Conservation (phyloP, 2,888 invertebrate genomes). For the Platerodrilus igneus region DNA sequence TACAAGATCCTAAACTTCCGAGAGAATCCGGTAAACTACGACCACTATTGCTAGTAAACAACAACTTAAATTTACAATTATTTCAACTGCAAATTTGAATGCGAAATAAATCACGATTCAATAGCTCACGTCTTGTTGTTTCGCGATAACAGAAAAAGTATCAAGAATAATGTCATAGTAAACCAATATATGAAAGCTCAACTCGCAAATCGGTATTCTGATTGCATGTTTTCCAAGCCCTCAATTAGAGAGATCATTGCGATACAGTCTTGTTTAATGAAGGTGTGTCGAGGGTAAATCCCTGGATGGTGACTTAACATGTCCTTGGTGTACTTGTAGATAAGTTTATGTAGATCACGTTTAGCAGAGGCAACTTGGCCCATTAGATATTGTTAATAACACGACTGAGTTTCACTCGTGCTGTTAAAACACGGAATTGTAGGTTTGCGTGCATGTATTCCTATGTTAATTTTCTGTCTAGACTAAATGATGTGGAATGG, state of each 20-base stretch:
- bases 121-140: too few relatives aligned
- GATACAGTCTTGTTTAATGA: conserved; percentile 28
- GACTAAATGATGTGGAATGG: conserved; percentile 11
- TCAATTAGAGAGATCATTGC: conserved; percentile 29
- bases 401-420: conserved; percentile 12
- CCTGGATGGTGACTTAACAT: conserved; percentile 25
- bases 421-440: conserved; percentile 3
- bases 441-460: conserved; percentile 6
- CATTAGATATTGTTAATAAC: conserved; percentile 19
- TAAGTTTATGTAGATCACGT: conserved; percentile 27
- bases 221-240: conserved; percentile 29
- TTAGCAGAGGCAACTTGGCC: conserved; percentile 14
- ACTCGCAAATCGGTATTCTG: conserved; percentile 27
- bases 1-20: too few relatives aligned
- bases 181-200: conserved; percentile 22
- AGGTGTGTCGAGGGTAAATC: conserved; percentile 28
- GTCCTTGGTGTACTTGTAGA: conserved; percentile 23
- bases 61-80: too few relatives aligned
- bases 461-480: conserved; percentile 11
- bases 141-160: too few relatives aligned
- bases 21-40: too few relatives aligned
- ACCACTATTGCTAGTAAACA: too few relatives aligned
- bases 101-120: too few relatives aligned
- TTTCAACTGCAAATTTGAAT: too few relatives aligned
- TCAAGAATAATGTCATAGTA: too few relatives aligned